phyloP scores from a whole-genome alignment of 2,113 vertebrate species.

The Lepus timidus region DNA sequence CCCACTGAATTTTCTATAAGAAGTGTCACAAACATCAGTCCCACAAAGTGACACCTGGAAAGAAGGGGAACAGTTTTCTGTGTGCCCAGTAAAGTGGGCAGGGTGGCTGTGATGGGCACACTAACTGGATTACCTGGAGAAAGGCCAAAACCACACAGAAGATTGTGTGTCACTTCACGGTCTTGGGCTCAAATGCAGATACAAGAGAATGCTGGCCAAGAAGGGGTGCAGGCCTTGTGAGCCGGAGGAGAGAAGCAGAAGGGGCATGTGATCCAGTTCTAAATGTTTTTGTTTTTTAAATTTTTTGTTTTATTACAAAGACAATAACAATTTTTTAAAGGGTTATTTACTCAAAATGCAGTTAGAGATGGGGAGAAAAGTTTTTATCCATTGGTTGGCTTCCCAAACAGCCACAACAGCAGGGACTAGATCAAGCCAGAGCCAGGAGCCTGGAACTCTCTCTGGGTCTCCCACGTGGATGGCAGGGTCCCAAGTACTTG shows the following conservation, averaged over 20 bases:
- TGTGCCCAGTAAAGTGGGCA: slow-evolving; percentile 93
- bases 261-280: slow-evolving; percentile 75
- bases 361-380: too few relatives aligned
- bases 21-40: slow-evolving; percentile 95
- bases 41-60: slow-evolving; percentile 95
- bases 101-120: slow-evolving; percentile 93
- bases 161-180: slow-evolving; percentile 95
- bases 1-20: slow-evolving; percentile 93
- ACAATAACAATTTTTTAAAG: neutral
- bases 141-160: slow-evolving; percentile 98
- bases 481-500: too few relatives aligned
- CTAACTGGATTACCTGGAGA: slow-evolving; percentile 94
- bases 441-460: too few relatives aligned
- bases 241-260: slow-evolving; percentile 97
- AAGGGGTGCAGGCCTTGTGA: slow-evolving; percentile 96
- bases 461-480: too few relatives aligned
- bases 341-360: too few relatives aligned
- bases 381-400: too few relatives aligned
- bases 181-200: slow-evolving; percentile 94
- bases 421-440: too few relatives aligned
- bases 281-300: neutral
- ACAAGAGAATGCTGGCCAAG: slow-evolving; percentile 95
- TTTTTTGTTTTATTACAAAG: slow-evolving; percentile 36
- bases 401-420: too few relatives aligned
- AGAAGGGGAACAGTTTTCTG: slow-evolving; percentile 95